Evolutionary conservation across 2,888 invertebrate species (phyloP).

Genomic region (Phaonia tiefii): DNA sequence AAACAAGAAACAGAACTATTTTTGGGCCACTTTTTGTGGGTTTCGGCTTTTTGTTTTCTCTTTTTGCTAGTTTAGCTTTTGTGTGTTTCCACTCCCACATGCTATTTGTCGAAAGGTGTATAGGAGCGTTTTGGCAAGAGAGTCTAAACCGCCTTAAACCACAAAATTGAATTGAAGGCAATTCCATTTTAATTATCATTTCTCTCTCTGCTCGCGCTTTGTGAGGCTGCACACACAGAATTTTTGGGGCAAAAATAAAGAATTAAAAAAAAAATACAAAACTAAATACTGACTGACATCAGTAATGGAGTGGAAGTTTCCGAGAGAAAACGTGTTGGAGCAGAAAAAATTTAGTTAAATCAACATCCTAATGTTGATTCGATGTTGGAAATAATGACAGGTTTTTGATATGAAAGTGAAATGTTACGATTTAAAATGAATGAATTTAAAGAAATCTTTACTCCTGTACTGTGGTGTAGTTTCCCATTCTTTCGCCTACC

Average conservation of each 20-base stretch:
- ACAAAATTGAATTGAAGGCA: slow-evolving; percentile 54
- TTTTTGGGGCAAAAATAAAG: not conserved
- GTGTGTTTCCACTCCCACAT: not conserved
- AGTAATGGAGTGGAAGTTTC: not conserved
- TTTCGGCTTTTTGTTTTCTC: too few relatives aligned
- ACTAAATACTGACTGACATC: slow-evolving; percentile 3
- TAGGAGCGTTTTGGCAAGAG: not conserved
- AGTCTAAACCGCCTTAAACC: not conserved
- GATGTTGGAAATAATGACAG: not conserved
- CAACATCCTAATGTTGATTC: not conserved
- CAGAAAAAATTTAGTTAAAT: not conserved
- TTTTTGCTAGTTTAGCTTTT: too few relatives aligned
- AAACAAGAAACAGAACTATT: too few relatives aligned
- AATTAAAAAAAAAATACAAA: not conserved
- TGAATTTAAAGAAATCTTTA: not conserved
- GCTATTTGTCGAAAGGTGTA: not conserved
- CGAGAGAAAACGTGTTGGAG: not conserved
- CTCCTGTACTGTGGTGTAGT: not conserved
- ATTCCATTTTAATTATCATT: slow-evolving; percentile 57
- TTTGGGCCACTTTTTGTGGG: too few relatives aligned
- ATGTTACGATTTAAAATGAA: not conserved
- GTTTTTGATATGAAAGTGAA: not conserved
- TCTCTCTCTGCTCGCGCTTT: not conserved
- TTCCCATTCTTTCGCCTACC: too few relatives aligned
- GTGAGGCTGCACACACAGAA: not conserved